Evolutionary conservation across 2,888 invertebrate species (phyloP), one percentile per base, ranked within the genome.

Genomic region (Digitonthophagus gazella): DNA sequence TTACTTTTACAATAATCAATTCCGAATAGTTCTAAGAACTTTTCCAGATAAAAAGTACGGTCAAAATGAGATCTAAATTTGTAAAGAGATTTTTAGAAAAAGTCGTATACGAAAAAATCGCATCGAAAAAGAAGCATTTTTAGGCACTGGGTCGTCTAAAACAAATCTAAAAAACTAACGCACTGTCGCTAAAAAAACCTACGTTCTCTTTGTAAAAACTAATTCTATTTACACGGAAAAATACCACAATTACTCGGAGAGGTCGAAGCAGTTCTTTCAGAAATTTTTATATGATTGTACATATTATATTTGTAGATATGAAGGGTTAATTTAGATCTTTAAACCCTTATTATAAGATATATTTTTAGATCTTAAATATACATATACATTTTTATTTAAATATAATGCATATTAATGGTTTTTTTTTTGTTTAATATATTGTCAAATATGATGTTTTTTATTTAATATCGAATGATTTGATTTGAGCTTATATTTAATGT

Each of bases 121-220:
- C n/a, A 64, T 71, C 66, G 68, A 71, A 68, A 67, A 71, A 71
- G 68, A 61, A 61, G 61, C 61, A 20, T 44, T 68, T 69, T 71
- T 61, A 71, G 71, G 71, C 71, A 71, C 71, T 71, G 69, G 69
- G 69, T 70, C n/a, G n/a, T 57, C 61, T 65, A 44, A n/a, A n/a
- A n/a, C n/a, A n/a, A n/a, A n/a, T n/a, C n/a, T 57, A 65, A 61
- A 58, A 19, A 58, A 67, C 19, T 16, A 54, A 69, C 64, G 67
- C 55, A 66, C 70, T 70, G 70, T 58, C 54, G 70, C 70, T 66
- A 70, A 64, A 64, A 15, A 56, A 66, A 65, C 61, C 65, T 65
- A 65, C 28, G 54, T 64, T n/a, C 57, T 44, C 57, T 58, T 58
- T 28, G 58, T 67, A 67, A 28, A 58, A 67, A 67, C 15, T 19